These are phyloP conservation scores for Anas platyrhynchos DNA, from an alignment of 2,113 vertebrate species.

Conservation along the genomic window DNA sequence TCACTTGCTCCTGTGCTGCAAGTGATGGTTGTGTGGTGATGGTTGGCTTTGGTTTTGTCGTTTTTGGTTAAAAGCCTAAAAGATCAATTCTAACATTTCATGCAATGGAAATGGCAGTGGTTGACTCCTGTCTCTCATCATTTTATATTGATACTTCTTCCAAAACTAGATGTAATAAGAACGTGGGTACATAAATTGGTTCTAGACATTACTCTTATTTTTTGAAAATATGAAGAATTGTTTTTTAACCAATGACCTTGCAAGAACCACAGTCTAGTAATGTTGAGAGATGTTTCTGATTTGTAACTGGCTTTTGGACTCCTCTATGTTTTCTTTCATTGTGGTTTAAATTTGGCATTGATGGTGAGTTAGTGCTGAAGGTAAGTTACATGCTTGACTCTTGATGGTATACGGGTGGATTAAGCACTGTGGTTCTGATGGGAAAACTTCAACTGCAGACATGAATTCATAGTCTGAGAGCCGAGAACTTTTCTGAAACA, in stretches of 20 bases:
- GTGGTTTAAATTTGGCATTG: background rate
- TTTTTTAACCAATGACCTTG: background rate
- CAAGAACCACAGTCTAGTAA: background rate
- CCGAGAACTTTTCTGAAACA: slow-evolving; percentile 34
- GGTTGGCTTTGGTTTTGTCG: background rate
- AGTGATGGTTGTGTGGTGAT: background rate
- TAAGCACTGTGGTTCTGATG: slow-evolving; percentile 14
- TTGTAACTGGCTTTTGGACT: slow-evolving; percentile 27
- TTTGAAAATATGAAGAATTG: background rate
- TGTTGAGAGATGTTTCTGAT: background rate
- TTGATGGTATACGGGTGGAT: background rate
- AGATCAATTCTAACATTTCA: background rate
- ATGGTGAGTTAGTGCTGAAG: background rate
- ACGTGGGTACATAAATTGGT: background rate
- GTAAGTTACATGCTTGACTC: background rate
- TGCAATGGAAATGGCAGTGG: background rate
- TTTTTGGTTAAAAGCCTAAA: background rate
- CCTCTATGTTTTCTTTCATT: background rate
- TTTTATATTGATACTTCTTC: background rate
- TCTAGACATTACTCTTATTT: background rate
- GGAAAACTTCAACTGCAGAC: slow-evolving; percentile 37
- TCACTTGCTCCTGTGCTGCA: background rate
- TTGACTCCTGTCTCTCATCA: accelerated
- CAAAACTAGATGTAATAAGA: background rate
- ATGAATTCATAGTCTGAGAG: slow-evolving; percentile 38